Percentiles rank a stretch among this genome's conserved stretches.
These are phyloP conservation scores for Sympetrum striolatum DNA, from an alignment of 2,888 invertebrate genomes.

Conservation along the genomic window DNA sequence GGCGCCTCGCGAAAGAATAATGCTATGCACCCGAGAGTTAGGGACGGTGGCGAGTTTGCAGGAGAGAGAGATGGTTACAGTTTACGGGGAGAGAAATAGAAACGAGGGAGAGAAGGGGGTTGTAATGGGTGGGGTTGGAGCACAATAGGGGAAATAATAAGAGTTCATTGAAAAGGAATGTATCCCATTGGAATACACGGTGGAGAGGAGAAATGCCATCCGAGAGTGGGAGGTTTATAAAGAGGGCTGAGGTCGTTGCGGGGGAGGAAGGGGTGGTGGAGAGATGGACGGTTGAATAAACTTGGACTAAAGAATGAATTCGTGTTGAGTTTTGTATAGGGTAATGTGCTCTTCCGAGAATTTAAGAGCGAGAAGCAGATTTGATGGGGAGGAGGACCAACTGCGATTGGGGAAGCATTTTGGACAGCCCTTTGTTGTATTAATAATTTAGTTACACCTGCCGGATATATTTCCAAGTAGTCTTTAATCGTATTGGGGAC, in stretches of 20 bases:
- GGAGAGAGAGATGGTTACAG: neutral
- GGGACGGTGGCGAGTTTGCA: neutral
- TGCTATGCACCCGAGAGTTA: constrained; percentile 8
- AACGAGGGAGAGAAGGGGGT: neutral
- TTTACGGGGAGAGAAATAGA: neutral
- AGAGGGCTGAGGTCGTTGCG: neutral
- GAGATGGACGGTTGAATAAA: neutral
- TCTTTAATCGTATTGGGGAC: neutral
- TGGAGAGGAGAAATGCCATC: neutral
- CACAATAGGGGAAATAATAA: neutral
- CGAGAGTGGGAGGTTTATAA: neutral
- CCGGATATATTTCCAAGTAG: neutral
- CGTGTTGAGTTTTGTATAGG: neutral
- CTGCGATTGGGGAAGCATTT: neutral
- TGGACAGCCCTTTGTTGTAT: neutral
- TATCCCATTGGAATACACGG: neutral
- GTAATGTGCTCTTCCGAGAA: neutral
- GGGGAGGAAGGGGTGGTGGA: neutral
- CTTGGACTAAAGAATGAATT: neutral
- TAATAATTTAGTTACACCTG: neutral
- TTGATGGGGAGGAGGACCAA: neutral
- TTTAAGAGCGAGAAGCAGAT: neutral
- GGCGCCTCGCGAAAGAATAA: constrained; percentile 10
- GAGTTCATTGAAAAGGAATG: constrained; percentile 39
- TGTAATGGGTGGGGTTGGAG: neutral